Conservation (phyloP, 2,797 vertebrate species). For the Poeciliopsis gracilis region DNA sequence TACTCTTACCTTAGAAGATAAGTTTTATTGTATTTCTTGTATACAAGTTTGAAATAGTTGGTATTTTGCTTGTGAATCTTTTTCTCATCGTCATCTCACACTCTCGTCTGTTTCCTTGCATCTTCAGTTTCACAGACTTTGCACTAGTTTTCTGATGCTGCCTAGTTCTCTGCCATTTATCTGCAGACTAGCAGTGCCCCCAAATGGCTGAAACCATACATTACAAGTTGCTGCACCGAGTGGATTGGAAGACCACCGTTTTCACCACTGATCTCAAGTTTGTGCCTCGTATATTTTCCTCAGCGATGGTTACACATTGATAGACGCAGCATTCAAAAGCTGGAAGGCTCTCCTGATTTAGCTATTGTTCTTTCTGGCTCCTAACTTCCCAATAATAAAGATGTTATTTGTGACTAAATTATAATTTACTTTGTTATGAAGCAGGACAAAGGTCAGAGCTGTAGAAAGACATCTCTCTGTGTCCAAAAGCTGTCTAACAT, state of each 20-base stretch:
- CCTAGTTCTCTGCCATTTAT: slow-evolving; percentile 54
- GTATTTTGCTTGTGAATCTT: slow-evolving; percentile 41
- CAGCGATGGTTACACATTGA: slow-evolving; percentile 19
- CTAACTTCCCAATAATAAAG: not conserved
- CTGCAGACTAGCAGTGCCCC: slow-evolving; percentile 76
- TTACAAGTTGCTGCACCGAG: slow-evolving; percentile 61
- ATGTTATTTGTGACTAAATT: slow-evolving; percentile 2
- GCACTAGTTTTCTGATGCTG: slow-evolving; percentile 49
- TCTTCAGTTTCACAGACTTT: slow-evolving; percentile 50
- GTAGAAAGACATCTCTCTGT: not conserved
- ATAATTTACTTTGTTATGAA: slow-evolving; percentile 7
- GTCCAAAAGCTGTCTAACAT: slow-evolving; percentile 2
- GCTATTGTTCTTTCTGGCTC: not conserved
- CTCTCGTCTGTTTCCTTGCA: slow-evolving; percentile 37
- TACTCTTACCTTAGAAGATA: slow-evolving; percentile 20
- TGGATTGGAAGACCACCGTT: slow-evolving; percentile 20
- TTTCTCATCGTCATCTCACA: slow-evolving; percentile 51
- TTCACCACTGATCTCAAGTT: slow-evolving; percentile 46
- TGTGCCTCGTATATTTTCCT: slow-evolving; percentile 24
- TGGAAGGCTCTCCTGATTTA: slow-evolving; percentile 8
- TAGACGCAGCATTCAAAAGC: slow-evolving; percentile 12
- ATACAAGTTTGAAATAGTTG: slow-evolving; percentile 54
- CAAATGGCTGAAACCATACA: slow-evolving; percentile 71
- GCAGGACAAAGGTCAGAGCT: slow-evolving; percentile 9
- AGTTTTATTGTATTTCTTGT: slow-evolving; percentile 21